A percentile compares a stretch with the other conserved stretches of the same genome.
Conservation (phyloP, 2,113 vertebrate species). For the Ammodramus savannarum region DNA sequence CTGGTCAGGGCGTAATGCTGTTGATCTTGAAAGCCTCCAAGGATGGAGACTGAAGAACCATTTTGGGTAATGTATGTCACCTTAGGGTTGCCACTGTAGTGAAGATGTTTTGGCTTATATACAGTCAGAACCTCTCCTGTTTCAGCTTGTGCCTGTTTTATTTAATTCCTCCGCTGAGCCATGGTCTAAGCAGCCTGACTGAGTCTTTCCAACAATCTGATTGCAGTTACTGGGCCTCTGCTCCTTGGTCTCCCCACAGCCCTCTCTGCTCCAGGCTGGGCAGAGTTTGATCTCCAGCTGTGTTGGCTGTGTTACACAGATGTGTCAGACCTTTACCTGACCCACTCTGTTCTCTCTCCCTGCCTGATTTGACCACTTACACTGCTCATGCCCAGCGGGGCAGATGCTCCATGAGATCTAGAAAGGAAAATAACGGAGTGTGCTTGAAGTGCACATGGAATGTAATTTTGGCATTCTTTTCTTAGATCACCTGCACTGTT, state of each 20-base stretch:
- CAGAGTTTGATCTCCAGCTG: fast-evolving
- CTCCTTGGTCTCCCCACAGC: background rate
- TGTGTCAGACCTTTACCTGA: background rate
- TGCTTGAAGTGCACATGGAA: background rate
- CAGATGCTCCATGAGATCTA: background rate
- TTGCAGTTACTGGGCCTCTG: background rate
- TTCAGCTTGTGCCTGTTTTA: background rate
- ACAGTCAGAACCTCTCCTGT: background rate
- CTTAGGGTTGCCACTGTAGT: background rate
- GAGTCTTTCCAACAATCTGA: background rate
- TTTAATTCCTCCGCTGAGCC: background rate
- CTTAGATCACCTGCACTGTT: background rate
- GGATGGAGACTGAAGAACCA: background rate
- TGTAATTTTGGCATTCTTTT: background rate
- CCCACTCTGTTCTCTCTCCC: fast-evolving
- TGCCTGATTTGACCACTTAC: background rate
- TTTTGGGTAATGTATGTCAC: background rate
- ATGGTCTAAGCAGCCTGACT: background rate
- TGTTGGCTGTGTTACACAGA: background rate
- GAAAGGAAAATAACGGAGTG: background rate
- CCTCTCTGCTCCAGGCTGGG: background rate
- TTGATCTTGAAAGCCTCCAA: background rate
- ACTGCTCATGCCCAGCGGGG: background rate
- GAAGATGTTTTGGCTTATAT: background rate
- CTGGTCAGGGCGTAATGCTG: background rate